These are phyloP conservation scores for Staurois parvus DNA, from an alignment of 2,797 vertebrate species.

Conservation along the genomic window DNA sequence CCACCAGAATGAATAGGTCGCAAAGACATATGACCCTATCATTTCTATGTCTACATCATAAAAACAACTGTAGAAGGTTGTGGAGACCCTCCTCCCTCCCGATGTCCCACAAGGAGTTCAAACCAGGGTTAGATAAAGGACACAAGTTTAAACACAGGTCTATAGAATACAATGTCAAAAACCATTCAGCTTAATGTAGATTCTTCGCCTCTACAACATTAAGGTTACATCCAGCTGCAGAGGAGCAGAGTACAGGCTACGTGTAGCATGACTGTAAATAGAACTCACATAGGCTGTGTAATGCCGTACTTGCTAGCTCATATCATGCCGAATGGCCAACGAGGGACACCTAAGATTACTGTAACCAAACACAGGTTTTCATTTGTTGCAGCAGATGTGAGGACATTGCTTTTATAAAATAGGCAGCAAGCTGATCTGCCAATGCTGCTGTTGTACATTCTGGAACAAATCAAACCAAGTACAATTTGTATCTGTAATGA, in stretches of 20 bases:
- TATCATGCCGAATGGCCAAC: not conserved
- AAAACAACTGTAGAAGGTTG: not conserved
- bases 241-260: not conserved
- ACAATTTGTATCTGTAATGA: too few species aligned
- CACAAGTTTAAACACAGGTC: not conserved
- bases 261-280: not conserved
- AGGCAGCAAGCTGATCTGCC: not conserved
- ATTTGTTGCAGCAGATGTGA: not conserved
- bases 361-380: not conserved
- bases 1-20: too few species aligned
- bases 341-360: not conserved
- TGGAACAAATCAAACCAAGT: too few species aligned
- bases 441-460: too few species aligned
- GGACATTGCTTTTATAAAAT: not conserved
- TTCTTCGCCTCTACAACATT: not conserved
- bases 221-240: not conserved
- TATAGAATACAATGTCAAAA: not conserved
- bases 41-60: not conserved
- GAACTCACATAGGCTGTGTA: not conserved
- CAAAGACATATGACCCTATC: too few species aligned
- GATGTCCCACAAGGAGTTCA: not conserved
- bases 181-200: not conserved
- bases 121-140: conserved; percentile 1
- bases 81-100: not conserved
- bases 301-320: not conserved